These are phyloP conservation scores for Prionchulus punctatus DNA, from an alignment of 2,888 invertebrate genomes.

Conservation along the genomic window DNA sequence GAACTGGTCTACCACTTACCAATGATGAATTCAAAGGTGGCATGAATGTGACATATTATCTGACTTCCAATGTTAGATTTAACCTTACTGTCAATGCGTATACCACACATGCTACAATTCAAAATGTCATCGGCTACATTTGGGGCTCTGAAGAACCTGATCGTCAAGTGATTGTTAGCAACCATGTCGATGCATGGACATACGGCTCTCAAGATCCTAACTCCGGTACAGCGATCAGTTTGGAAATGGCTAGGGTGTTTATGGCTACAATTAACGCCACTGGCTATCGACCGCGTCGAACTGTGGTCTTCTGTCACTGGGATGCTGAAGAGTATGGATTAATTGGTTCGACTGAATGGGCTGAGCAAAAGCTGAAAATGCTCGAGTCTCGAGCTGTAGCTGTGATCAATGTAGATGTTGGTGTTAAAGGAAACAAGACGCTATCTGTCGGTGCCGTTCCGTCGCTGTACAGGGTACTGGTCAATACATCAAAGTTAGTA, in stretches of 20 bases:
- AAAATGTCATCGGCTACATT: conserved; percentile 34
- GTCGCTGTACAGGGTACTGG: no score
- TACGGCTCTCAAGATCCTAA: conserved; percentile 33
- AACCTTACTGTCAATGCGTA: background rate
- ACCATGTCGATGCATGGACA: conserved; percentile 35
- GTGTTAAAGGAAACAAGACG: no score
- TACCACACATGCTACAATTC: conserved; percentile 16
- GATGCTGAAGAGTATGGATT: conserved; percentile 15
- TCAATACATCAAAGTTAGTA: no score
- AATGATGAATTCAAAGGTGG: background rate
- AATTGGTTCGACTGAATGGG: conserved; percentile 13
- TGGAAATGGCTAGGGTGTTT: background rate
- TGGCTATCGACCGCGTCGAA: conserved; percentile 10
- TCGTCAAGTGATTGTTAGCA: conserved; percentile 24
- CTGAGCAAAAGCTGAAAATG: conserved; percentile 11
- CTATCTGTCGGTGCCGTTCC: no score
- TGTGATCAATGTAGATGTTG: no score
- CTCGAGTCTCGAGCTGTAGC: no score
- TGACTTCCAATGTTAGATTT: conserved; percentile 14
- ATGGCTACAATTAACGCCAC: background rate
- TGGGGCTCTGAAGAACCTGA: conserved; percentile 28
- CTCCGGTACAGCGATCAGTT: conserved; percentile 15
- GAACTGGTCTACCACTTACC: background rate
- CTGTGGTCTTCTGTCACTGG: conserved; percentile 20
- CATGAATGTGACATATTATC: conserved; percentile 20